Base-by-base conservation (phyloP, 1,140 invertebrate species). In the Philopotamus ludificatus region DNA sequence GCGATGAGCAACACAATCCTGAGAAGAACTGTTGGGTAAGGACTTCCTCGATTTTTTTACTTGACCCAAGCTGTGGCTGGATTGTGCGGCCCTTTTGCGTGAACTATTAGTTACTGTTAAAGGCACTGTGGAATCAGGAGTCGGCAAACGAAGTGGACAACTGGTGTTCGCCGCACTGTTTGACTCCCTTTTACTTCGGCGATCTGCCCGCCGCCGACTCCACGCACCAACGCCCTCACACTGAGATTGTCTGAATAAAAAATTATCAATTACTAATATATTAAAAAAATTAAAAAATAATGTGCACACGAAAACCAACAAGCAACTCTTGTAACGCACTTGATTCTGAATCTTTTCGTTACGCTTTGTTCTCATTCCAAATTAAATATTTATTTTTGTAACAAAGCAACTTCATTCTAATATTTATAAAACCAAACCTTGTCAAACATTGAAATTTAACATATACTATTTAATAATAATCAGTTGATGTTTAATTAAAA, bases 141-240 rank as follows among this genome's bases (percentile, higher is more conserved):
- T 72, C 73, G 75, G 64, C 72, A 76, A 72, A 1, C 21, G 47
- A 16, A 23, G 15, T n/a, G 15, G 12, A 39, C 16, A 73, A 75
- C 76, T 72, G 74, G 74, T 72, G 75, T 72, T 72, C 72, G 73
- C 73, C 73, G 74, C 68, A 72, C 74, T 72, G 72, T 71, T 68
- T 73, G 72, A 67, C 74, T 74, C 41, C 34, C 28, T 64, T 12
- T 26, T 59, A 73, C 68, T 68, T 73, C 72, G 66, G 73, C 74
- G 72, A 74, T 76, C 74, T 75, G 79, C 70, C 74, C 77, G 74
- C 75, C 75, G 75, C 76, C 76, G 74, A 77, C 76, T 75, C 77
- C 77, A 77, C 77, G 75, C 75, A 74, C 75, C 74, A 77, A 74
- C 71, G 75, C 76, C 73, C 77, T 77, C 68, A 78, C 77, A 73